These are phyloP conservation scores for Emydura subglobosa DNA, from an alignment of 2,113 vertebrate genomes.

Conservation along the genomic window DNA sequence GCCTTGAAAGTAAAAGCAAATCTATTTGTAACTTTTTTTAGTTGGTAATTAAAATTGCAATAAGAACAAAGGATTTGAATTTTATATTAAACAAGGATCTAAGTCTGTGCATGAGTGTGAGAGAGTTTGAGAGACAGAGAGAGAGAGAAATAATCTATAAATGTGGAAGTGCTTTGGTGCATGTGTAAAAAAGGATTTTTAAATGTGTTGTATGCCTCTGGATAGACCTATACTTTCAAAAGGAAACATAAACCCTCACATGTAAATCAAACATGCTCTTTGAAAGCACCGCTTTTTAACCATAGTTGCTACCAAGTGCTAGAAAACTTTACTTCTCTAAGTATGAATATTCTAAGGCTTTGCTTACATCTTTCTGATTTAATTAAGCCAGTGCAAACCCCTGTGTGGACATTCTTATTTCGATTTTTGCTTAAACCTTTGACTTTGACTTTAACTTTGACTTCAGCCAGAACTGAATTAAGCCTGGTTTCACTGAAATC, in stretches of 20 bases:
- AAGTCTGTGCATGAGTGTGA: background rate
- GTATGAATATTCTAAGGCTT: background rate
- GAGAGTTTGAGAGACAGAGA: background rate
- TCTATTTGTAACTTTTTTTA: background rate
- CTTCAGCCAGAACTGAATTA: constrained; percentile 1
- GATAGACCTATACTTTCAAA: background rate
- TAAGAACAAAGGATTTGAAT: background rate
- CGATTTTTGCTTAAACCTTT: background rate
- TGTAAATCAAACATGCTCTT: background rate
- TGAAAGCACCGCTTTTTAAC: background rate
- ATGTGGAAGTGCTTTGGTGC: background rate
- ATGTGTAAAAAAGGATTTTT: background rate
- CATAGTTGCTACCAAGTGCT: background rate
- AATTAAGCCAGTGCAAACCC: background rate
- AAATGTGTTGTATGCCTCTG: background rate
- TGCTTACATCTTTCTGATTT: background rate
- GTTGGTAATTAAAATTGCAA: constrained; percentile 20
- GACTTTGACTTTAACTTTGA: no score
- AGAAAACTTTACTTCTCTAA: background rate
- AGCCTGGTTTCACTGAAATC: background rate
- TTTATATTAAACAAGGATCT: background rate
- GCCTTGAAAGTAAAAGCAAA: background rate
- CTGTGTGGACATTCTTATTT: background rate
- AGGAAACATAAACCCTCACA: background rate
- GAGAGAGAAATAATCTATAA: background rate